Percentiles rank a stretch among this genome's conserved stretches.
These are phyloP conservation scores for Drosophila yakuba DNA, from an alignment of 1,140 invertebrate genomes.

Conservation along the genomic window DNA sequence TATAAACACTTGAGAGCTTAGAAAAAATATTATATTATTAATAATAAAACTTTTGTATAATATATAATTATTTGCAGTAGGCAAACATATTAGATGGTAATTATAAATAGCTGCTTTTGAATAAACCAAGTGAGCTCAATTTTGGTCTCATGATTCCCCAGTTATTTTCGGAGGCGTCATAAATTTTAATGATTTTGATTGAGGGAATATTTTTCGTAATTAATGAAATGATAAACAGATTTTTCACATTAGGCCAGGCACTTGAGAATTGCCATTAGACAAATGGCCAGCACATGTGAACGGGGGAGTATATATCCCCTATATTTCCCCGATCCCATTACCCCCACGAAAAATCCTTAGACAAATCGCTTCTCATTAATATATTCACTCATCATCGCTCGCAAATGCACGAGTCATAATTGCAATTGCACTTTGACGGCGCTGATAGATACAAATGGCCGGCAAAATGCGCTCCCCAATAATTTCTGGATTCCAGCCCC, in stretches of 20 bases:
- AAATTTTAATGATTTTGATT: slow-evolving; percentile 37
- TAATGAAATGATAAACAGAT: slow-evolving; percentile 74
- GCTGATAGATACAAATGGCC: slow-evolving; percentile 76
- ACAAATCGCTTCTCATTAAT: slow-evolving; percentile 82
- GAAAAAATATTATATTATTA: not conserved
- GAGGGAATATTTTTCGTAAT: slow-evolving; percentile 51
- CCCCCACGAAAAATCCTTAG: slow-evolving; percentile 29
- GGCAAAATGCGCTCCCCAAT: slow-evolving; percentile 14
- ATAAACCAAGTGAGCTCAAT: not conserved
- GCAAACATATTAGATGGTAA: no score
- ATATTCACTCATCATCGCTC: slow-evolving; percentile 78
- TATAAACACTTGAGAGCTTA: not conserved
- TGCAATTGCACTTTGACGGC: slow-evolving; percentile 73
- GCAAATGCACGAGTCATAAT: slow-evolving; percentile 72
- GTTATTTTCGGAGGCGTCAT: slow-evolving; percentile 22
- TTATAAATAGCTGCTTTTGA: slow-evolving; percentile 2
- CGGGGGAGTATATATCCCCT: not conserved
- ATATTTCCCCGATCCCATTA: not conserved
- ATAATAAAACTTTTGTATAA: no score
- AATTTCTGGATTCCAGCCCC: slow-evolving; percentile 5
- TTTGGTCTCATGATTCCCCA: not conserved
- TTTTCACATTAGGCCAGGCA: slow-evolving; percentile 59
- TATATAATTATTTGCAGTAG: no score
- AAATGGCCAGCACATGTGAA: slow-evolving; percentile 56
- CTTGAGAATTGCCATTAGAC: slow-evolving; percentile 62